Percentiles rank a stretch among this genome's conserved stretches.
phyloP scores from a whole-genome alignment of 2,797 vertebrate genomes.

The Prionace glauca region DNA sequence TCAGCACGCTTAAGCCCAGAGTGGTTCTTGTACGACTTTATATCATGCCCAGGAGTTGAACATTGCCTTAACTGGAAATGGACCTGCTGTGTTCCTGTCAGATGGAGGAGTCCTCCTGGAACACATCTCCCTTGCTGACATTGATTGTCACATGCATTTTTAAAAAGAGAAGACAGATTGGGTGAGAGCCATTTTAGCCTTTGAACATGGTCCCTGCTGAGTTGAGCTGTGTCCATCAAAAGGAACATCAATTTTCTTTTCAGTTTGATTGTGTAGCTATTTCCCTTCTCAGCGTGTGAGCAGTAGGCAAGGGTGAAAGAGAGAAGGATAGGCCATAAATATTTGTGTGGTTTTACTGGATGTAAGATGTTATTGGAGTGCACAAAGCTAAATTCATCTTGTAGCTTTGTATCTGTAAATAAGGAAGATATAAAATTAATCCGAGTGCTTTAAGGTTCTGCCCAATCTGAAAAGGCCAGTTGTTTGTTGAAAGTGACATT shows the following conservation, averaged over 20 bases:
- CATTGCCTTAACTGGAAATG: background rate
- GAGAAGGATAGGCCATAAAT: background rate
- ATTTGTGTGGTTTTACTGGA: background rate
- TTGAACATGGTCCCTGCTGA: background rate
- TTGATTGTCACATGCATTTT: background rate
- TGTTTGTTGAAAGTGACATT: background rate
- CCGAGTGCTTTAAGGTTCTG: background rate
- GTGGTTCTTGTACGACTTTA: background rate
- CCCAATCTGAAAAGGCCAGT: background rate
- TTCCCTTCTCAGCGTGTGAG: background rate
- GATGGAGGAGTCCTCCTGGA: background rate
- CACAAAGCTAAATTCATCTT: background rate
- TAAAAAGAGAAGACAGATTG: background rate
- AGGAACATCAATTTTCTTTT: conserved; percentile 21
- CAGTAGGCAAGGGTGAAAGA: background rate
- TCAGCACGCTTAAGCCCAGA: background rate
- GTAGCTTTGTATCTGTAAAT: conserved; percentile 13
- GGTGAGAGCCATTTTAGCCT: background rate
- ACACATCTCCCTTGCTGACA: conserved; percentile 1
- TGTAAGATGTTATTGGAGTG: background rate
- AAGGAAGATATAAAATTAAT: background rate
- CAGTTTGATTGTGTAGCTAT: background rate
- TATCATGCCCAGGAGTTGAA: background rate
- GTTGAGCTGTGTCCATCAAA: background rate
- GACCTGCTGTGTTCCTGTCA: too few species aligned